Base-by-base conservation (phyloP, 2,113 vertebrate genomes). In the Silurus asotus region DNA sequence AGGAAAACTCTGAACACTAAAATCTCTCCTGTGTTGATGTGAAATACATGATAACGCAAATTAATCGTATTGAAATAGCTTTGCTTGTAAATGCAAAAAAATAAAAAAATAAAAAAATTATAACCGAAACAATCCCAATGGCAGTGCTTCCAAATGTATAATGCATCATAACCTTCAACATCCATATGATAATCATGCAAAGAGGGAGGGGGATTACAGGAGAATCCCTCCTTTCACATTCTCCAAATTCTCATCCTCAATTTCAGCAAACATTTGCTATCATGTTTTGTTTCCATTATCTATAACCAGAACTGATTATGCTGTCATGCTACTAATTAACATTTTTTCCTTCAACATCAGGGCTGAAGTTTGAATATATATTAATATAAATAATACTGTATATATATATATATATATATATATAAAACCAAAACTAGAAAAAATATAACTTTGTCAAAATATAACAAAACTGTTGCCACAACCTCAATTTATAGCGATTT, bases 261-360 rank as follows among this genome's bases (percentile, higher is more conserved):
- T 13, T 2, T 20, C 72, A n/a, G n/a, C 49, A 75, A 10, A 75
- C 19, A 74, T n/a, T 75, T 10, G 9, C 48, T 23, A 37, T 2
- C 14, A 6, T 37, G 67, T 37, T 37, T 25, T 17, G 45, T 45
- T 70, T 70, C 7, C 49, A n/a, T 74, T 6, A 75, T n/a, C 20
- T 75, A 49, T 75, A 51, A n/a, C 20, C 48, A 53, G 72, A 17
- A 48, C 37, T 72, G 69, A 53, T 75, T 75, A 1, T 48, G 14
- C 17, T 28, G 23, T 77, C 72, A 84, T 53, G n/a, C 23, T 64
- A 25, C 83, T 20, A 84, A 84, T 64, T 51, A 61, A 61, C 25
- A 84, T 53, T 5, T 77, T n/a, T 20, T 20, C 70, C 28, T 84
- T 75, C 6, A 61, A 45, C 23, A 20, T 28, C 83, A 76, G 53